phyloP scores from a whole-genome alignment of 1,140 invertebrate species.

The Coelopa frigida region DNA sequence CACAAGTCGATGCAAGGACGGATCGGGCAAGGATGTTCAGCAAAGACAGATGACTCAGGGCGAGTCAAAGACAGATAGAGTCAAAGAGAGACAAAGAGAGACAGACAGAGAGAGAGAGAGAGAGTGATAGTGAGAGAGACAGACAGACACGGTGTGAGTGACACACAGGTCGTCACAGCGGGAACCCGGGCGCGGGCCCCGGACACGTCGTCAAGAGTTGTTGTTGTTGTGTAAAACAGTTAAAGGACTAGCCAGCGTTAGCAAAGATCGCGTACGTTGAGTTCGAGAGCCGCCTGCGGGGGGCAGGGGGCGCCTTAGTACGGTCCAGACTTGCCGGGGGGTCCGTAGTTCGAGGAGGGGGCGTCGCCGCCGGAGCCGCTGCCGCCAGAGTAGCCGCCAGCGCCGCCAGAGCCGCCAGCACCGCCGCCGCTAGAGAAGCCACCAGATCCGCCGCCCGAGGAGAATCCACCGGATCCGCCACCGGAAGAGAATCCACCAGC shows the following conservation, averaged over 20 bases:
- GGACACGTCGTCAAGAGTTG: neutral
- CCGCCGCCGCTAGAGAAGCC: slow-evolving; percentile 44
- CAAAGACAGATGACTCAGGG: too few relatives aligned
- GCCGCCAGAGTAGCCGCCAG: slow-evolving; percentile 33
- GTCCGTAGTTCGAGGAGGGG: slow-evolving; percentile 56
- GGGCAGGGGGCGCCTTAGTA: slow-evolving; percentile 26
- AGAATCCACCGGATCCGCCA: slow-evolving; percentile 2
- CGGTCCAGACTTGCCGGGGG: slow-evolving; percentile 50
- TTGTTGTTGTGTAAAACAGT: neutral
- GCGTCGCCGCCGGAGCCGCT: slow-evolving; percentile 44
- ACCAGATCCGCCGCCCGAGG: slow-evolving; percentile 19
- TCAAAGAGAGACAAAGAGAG: slow-evolving; percentile 7
- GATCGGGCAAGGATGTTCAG: too few relatives aligned
- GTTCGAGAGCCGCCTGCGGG: neutral
- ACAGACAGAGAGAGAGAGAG: slow-evolving; percentile 8
- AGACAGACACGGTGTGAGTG: neutral
- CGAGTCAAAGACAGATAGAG: too few relatives aligned
- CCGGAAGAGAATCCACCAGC: neutral
- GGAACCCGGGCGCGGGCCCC: neutral
- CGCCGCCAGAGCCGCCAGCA: slow-evolving; percentile 35
- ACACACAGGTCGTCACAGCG: too few relatives aligned
- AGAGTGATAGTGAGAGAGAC: slow-evolving; percentile 1
- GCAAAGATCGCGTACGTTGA: slow-evolving; percentile 20
- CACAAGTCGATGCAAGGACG: too few relatives aligned
- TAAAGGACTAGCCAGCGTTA: slow-evolving; percentile 40